Evolutionary conservation across 2,888 invertebrate genomes (phyloP), one percentile per base, ranked within the genome.

Genomic region (Cephus pulcher): DNA sequence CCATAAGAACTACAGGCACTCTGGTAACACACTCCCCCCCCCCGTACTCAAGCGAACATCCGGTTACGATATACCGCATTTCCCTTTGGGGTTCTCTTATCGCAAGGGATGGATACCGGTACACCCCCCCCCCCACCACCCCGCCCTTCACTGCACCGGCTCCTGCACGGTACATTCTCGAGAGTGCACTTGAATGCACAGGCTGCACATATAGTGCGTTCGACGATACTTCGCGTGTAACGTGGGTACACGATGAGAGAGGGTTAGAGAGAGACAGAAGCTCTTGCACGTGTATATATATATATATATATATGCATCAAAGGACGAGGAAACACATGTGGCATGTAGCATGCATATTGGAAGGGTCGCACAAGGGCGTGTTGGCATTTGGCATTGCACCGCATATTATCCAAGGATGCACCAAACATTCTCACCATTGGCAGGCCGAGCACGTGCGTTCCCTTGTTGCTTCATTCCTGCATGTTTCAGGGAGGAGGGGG

Each of bases 361-460:
- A 82, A 82, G 76, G 79, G 80, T 79, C 79, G 77, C 76, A 73
- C 75, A 71, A 70, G 80, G 78, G 82, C 88, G 88, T 90, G 90
- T 82, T 85, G 89, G 89, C 83, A 90, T 89, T 90, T 87, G 89
- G 87, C 89, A 90, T 89, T 89, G 90, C 86, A 81, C 85, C 87
- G 88, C 90, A 90, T 90, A 90, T 89, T 88, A 90, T 89, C 86
- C 90, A 90, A 90, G 89, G 90, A 90, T 90, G 88, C 88, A 86
- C 86, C 87, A 88, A 88, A 89, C 86, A 83, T 85, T 84, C 80
- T 15, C 73, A 84, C 82, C 84, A 87, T 88, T 89, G 84, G 85
- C 84, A 90, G 83, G 84, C 90, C 81, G 80, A 85, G 87, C 89
- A 90, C 89, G 89, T 85, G 84, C 86, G 82, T 82, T 80, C 82